A percentile compares a stretch with the other conserved stretches of the same genome.
phyloP scores from a whole-genome alignment of 2,113 vertebrate genomes.

The Poeciliopsis prolifica region DNA sequence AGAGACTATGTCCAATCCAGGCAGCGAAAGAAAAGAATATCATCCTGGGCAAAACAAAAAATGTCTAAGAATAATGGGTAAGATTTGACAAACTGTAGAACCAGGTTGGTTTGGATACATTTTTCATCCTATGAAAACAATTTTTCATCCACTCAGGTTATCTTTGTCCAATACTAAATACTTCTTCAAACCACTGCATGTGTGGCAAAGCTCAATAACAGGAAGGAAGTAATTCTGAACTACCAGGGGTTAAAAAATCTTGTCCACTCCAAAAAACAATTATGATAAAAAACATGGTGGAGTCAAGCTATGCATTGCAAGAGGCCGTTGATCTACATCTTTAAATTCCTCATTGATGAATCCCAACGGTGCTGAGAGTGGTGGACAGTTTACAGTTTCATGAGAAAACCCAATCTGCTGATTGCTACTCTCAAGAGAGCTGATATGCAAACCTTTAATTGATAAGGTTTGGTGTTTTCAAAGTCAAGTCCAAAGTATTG shows the following conservation, averaged over 20 bases:
- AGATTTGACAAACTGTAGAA: neutral
- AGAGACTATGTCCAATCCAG: no score
- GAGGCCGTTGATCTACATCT: neutral
- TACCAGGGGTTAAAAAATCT: neutral
- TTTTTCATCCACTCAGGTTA: neutral
- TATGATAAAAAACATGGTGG: neutral
- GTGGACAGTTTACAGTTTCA: neutral
- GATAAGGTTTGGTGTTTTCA: conserved; percentile 3
- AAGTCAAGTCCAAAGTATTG: neutral
- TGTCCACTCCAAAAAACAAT: neutral
- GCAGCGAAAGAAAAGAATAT: no score
- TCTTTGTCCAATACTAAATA: neutral
- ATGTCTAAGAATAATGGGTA: neutral
- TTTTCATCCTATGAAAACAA: neutral
- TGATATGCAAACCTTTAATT: neutral
- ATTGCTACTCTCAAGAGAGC: neutral
- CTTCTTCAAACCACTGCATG: neutral
- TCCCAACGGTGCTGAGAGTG: neutral
- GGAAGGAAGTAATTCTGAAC: neutral
- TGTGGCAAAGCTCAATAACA: neutral
- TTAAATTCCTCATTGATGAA: neutral
- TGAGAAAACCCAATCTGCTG: neutral
- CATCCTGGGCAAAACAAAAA: no score
- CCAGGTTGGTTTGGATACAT: neutral
- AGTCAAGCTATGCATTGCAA: neutral